Conservation (phyloP, 2,797 vertebrate genomes). For the Myripristis murdjan region DNA sequence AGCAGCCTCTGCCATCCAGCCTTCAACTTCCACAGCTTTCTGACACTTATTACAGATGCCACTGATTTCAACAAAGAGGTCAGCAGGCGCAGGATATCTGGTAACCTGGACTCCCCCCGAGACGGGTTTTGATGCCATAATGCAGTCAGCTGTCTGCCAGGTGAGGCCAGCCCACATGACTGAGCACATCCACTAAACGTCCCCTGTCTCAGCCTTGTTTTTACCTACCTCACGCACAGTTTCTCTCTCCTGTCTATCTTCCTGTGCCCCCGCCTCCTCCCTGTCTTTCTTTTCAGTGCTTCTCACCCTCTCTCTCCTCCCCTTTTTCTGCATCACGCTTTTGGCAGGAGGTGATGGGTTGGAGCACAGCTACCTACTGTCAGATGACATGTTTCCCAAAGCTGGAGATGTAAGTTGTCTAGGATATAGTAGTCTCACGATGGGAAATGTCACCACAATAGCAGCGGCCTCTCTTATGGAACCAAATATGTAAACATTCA, state of each 20-base stretch:
- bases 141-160: slow-evolving; percentile 87
- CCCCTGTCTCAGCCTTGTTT: background rate
- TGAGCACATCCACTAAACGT: background rate
- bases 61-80: slow-evolving; percentile 80
- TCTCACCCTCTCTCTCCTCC: background rate
- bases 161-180: slow-evolving; percentile 55
- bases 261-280: background rate
- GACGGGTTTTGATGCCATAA: slow-evolving; percentile 87
- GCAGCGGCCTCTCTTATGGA: slow-evolving; percentile 77
- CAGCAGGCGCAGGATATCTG: slow-evolving; percentile 83
- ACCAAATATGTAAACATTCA: slow-evolving; percentile 78
- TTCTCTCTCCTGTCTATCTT: background rate
- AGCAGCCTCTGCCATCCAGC: slow-evolving; percentile 83
- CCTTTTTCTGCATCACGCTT: background rate
- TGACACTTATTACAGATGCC: slow-evolving; percentile 54
- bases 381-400: slow-evolving; percentile 87
- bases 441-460: slow-evolving; percentile 83
- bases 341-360: slow-evolving; percentile 82
- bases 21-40: slow-evolving; percentile 84
- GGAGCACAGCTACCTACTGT: slow-evolving; percentile 85
- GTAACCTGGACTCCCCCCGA: slow-evolving; percentile 86
- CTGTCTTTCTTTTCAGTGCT: background rate
- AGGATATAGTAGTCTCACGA: slow-evolving; percentile 85
- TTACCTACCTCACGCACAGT: background rate
- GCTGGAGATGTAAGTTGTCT: slow-evolving; percentile 86